Evolutionary conservation across 2,113 vertebrate species (phyloP).

Genomic region (Myotis brandtii): DNA sequence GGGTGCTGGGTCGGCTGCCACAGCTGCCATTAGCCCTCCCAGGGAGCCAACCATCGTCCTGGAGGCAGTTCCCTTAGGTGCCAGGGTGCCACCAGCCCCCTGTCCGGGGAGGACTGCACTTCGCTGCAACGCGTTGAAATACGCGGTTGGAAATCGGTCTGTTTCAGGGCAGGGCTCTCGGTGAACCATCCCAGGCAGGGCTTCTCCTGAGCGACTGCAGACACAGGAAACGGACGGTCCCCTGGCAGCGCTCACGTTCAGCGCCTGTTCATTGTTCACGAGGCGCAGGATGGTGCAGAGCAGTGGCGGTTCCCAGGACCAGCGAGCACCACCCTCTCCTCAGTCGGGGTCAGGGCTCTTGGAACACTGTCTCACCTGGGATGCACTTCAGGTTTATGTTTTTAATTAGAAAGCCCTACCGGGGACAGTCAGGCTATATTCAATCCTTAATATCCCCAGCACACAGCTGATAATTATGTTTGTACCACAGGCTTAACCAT

Average conservation of each 20-base stretch:
- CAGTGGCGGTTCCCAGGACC: too few species aligned
- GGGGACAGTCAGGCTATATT: neutral
- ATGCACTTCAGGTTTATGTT: neutral
- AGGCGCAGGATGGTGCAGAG: neutral
- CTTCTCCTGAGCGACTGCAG: neutral
- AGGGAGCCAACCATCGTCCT: neutral
- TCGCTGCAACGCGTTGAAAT: neutral
- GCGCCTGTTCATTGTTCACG: neutral
- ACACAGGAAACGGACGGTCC: neutral
- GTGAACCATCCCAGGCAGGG: neutral
- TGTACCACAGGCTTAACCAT: neutral
- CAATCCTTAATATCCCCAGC: neutral
- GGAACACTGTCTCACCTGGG: neutral
- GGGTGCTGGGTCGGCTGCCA: conserved; percentile 13
- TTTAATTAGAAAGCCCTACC: neutral
- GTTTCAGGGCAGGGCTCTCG: neutral
- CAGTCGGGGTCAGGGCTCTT: neutral
- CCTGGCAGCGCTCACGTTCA: neutral
- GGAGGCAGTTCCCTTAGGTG: neutral
- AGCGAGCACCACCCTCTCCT: too few species aligned
- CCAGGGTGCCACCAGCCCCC: conserved; percentile 3
- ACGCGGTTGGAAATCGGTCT: neutral
- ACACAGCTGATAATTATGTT: neutral
- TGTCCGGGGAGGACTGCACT: neutral
- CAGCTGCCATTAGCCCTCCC: conserved; percentile 55